phyloP scores from a whole-genome alignment of 2,797 vertebrate genomes.

The Neosilurus mollespiculum region DNA sequence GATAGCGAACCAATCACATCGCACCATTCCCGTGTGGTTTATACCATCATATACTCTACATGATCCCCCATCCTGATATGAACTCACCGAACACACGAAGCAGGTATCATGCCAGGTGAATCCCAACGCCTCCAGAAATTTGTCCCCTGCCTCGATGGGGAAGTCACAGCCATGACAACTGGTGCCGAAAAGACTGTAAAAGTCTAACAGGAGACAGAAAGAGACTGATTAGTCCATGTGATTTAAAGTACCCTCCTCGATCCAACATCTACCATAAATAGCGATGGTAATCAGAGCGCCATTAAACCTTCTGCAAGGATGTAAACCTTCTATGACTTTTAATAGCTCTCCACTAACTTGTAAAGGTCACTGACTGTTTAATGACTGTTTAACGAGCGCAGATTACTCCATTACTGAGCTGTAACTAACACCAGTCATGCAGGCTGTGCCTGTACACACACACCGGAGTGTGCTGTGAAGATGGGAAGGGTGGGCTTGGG shows the following conservation, averaged over 20 bases:
- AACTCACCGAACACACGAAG: constrained; percentile 92
- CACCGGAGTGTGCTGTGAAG: neutral
- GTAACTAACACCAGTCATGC: constrained; percentile 23
- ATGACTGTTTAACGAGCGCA: constrained; percentile 41
- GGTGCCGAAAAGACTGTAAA: constrained; percentile 90
- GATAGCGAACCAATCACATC: no score
- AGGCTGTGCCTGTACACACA: neutral
- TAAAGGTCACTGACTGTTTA: constrained; percentile 45
- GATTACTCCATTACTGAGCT: constrained; percentile 34
- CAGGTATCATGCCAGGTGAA: constrained; percentile 97
- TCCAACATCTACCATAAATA: neutral
- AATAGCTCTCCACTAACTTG: constrained; percentile 40
- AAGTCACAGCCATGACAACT: constrained; percentile 95
- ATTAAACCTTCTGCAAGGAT: neutral
- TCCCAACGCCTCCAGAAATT: constrained; percentile 92
- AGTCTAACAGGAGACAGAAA: constrained; percentile 76
- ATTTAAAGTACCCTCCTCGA: constrained; percentile 13
- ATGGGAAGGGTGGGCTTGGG: constrained; percentile 6
- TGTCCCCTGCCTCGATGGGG: constrained; percentile 96
- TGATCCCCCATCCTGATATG: neutral
- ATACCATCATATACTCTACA: neutral
- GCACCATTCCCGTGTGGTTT: no score
- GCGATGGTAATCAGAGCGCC: constrained; percentile 5
- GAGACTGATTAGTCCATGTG: constrained; percentile 8
- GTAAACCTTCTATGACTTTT: constrained; percentile 39